A percentile compares a stretch with the other conserved stretches of the same genome.
Evolutionary conservation across 2,797 vertebrate genomes (phyloP).

Genomic region (Molossus molossus): DNA sequence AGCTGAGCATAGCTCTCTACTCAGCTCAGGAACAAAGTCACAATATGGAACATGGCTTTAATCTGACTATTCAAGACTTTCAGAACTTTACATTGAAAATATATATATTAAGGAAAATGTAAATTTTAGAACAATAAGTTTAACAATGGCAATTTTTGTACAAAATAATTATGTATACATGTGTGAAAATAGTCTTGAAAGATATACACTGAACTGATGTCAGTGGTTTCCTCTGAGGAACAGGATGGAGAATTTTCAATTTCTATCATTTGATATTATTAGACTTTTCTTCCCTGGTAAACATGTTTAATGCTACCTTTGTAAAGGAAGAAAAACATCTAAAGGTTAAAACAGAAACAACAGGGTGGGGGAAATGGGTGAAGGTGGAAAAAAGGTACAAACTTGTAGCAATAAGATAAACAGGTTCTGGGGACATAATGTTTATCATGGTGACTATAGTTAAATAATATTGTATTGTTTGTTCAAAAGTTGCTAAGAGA

Average conservation of each 20-base stretch:
- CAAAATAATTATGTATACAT: neutral
- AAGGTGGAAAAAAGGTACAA: neutral
- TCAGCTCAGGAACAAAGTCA: neutral
- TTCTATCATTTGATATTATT: conserved; percentile 19
- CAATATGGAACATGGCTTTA: neutral
- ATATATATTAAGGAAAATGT: neutral
- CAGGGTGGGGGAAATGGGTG: neutral
- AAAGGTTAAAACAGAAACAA: conserved; percentile 49
- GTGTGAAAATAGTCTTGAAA: conserved; percentile 31
- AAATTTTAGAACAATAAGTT: conserved; percentile 56
- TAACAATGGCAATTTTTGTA: conserved; percentile 31
- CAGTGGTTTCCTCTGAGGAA: neutral
- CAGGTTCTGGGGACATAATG: neutral
- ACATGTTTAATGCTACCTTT: neutral
- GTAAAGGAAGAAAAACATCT: conserved; percentile 51
- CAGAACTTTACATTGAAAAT: neutral
- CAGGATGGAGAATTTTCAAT: conserved; percentile 18
- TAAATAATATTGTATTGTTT: neutral
- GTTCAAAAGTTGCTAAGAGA: neutral
- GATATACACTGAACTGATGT: neutral
- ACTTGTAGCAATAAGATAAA: neutral
- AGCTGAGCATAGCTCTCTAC: neutral
- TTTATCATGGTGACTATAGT: neutral
- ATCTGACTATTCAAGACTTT: neutral
- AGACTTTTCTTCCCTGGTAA: neutral